phyloP scores from a whole-genome alignment of 2,888 invertebrate genomes.

The Callyntrura guangdongensis region DNA sequence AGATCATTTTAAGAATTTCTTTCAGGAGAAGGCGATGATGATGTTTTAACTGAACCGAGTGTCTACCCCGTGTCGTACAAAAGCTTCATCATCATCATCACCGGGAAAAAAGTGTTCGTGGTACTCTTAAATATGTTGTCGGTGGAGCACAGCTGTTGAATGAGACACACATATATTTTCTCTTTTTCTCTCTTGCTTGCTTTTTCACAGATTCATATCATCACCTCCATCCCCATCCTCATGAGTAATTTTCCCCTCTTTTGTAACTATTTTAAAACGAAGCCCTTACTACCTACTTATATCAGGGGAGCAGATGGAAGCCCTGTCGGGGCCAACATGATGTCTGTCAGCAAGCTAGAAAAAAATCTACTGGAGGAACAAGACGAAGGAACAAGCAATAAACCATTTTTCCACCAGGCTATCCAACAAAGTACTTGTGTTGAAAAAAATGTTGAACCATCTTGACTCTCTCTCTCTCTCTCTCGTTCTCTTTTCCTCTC shows the following conservation, averaged over 20 bases:
- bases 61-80: background rate
- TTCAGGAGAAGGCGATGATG: background rate
- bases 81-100: background rate
- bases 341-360: conserved; percentile 68
- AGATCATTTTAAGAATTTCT: background rate
- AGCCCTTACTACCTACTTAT: background rate
- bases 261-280: background rate
- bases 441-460: background rate
- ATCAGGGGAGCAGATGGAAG: conserved; percentile 59
- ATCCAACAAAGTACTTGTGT: background rate
- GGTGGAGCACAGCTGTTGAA: conserved; percentile 69
- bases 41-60: background rate
- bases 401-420: conserved; percentile 5
- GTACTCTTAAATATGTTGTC: too few relatives aligned
- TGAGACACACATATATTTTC: conserved; percentile 66
- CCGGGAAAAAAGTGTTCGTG: conserved; percentile 10
- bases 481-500: conserved; percentile 42
- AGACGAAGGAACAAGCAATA: background rate
- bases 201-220: conserved; percentile 62
- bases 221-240: background rate
- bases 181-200: conserved; percentile 30
- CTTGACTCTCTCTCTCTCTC: conserved; percentile 15
- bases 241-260: conserved; percentile 19
- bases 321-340: conserved; percentile 43
- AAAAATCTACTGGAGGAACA: conserved; percentile 32